These are phyloP conservation scores for Meiosimyza platycephala DNA, from an alignment of 2,888 invertebrate genomes.

Conservation along the genomic window DNA sequence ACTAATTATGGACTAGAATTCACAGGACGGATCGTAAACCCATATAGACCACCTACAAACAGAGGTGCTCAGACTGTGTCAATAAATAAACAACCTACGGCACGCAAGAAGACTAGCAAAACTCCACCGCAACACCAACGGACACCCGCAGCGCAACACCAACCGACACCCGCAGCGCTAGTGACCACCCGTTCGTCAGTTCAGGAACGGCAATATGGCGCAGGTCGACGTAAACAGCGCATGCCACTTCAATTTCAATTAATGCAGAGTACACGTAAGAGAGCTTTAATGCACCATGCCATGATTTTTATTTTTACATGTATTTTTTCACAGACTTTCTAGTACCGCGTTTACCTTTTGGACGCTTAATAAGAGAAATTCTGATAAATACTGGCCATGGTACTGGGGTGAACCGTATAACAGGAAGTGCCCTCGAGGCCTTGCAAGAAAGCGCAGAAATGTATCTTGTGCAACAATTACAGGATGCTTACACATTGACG, in stretches of 20 bases:
- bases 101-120: slow-evolving; percentile 11
- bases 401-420: slow-evolving; percentile 50
- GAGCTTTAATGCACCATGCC: not conserved
- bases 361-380: slow-evolving; percentile 61
- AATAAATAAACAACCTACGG: not conserved
- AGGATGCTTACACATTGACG: slow-evolving; percentile 63
- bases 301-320: not conserved
- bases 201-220: not conserved
- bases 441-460: slow-evolving; percentile 68
- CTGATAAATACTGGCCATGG: slow-evolving; percentile 51
- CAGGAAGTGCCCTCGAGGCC: slow-evolving; percentile 62
- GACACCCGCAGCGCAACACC: not conserved
- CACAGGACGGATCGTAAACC: not conserved
- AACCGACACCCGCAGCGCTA: not conserved
- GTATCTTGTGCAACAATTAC: slow-evolving; percentile 66
- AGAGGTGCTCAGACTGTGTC: not conserved
- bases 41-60: slow-evolving; percentile 2
- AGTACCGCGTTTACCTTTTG: slow-evolving; percentile 65
- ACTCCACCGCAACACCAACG: not conserved
- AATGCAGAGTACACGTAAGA: slow-evolving; percentile 9
- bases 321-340: slow-evolving; percentile 43
- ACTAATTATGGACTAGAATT: slow-evolving; percentile 39
- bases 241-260: not conserved
- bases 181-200: not conserved
- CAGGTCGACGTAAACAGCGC: not conserved